Conservation (phyloP, 2,797 vertebrate genomes). For the Acanthiza pusilla region DNA sequence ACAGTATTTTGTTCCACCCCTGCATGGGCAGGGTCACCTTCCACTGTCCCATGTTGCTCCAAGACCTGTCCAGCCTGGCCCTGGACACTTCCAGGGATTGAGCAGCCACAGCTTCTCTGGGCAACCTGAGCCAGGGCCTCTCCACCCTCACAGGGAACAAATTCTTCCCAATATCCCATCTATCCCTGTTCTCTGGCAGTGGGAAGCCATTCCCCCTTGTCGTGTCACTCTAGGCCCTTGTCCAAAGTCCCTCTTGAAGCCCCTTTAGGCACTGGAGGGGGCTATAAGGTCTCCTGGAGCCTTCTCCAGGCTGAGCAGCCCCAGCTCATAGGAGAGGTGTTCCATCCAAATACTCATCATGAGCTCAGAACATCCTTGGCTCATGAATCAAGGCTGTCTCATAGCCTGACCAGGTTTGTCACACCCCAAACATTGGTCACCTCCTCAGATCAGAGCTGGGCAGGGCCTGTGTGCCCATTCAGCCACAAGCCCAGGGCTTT, state of each 20-base stretch:
- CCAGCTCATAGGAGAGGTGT: background rate
- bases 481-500: background rate
- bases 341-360: background rate
- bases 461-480: rapidly evolving
- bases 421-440: background rate
- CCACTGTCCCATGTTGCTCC: background rate
- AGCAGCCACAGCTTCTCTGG: background rate
- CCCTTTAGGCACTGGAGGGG: background rate
- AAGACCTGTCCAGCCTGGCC: rapidly evolving
- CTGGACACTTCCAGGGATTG: background rate
- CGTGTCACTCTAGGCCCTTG: background rate
- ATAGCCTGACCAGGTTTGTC: background rate
- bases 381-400: background rate
- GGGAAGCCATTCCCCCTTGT: background rate
- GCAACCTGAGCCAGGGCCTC: background rate
- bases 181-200: background rate
- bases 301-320: background rate
- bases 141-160: background rate
- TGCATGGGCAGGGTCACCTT: background rate
- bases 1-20: too few relatives aligned
- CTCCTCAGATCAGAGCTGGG: background rate
- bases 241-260: background rate
- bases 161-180: background rate
- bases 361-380: background rate
- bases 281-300: background rate